Evolutionary conservation across 2,113 vertebrate genomes (phyloP).

Genomic region (Hypomesus transpacificus): DNA sequence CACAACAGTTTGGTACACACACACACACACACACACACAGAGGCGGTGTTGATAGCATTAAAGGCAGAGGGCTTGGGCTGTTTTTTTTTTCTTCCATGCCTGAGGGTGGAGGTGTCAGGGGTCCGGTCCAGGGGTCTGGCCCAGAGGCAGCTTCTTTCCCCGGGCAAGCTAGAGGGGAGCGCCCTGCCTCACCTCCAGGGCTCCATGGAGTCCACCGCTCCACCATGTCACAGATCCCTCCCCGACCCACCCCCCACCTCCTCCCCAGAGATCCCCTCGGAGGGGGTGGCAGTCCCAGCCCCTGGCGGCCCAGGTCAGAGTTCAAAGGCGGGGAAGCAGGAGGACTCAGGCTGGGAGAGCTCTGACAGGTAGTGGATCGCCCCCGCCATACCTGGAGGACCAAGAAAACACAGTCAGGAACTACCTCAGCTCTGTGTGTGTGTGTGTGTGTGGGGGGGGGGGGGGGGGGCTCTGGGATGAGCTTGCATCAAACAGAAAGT

Average conservation of each 20-base stretch:
- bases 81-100: constrained; percentile 20
- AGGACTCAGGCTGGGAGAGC: constrained; percentile 78
- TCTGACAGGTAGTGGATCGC: constrained; percentile 93
- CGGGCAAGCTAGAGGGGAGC: not conserved
- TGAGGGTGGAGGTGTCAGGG: constrained; percentile 37
- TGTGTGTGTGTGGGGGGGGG: not conserved
- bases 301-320: constrained; percentile 63
- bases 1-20: constrained; percentile 5
- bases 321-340: constrained; percentile 93
- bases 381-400: constrained; percentile 88
- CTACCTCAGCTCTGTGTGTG: not conserved
- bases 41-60: constrained; percentile 16
- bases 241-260: not conserved
- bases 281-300: not conserved
- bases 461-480: not conserved
- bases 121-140: constrained; percentile 30
- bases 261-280: not conserved
- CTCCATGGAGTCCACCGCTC: not conserved
- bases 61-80: constrained; percentile 33
- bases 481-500: not conserved
- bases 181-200: not conserved
- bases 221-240: not conserved
- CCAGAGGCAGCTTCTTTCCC: not conserved
- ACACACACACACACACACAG: constrained; percentile 9
- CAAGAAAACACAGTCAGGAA: constrained; percentile 3